Evolutionary conservation across 2,797 vertebrate genomes (phyloP), one percentile per base, ranked within the genome.

Genomic region (Aplochiton taeniatus): DNA sequence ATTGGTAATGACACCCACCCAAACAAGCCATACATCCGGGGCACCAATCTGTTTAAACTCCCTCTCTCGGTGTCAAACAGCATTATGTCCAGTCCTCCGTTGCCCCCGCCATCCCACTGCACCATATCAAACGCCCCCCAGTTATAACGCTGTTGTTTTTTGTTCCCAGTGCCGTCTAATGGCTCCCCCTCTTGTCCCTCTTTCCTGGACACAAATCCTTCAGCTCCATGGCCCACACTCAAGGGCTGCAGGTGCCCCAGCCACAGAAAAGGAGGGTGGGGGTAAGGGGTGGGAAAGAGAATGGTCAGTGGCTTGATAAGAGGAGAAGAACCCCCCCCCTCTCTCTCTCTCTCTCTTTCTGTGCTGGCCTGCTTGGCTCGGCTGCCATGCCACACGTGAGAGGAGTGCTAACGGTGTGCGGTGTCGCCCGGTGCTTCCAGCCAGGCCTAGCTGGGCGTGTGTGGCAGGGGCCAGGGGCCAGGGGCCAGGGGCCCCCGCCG

Each of bases 141-240:
- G 81, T 83, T 69, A 79, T 76, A 82, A 88, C 85, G 10, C 81
- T 88, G 88, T 87, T 87, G 85, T 86, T 85, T 88, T 82, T 88
- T 89, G 49, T 78, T 78, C 61, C 80, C 72, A 58, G 44, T 72
- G 76, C 78, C 51, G 74, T 79, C 73, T 80, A 83, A 88, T 81
- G 83, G 82, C 68, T 70, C 76, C 83, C 81, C 81, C 50, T 58
- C 80, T 77, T 75, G 78, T 74, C 80, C 84, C 85, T 83, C 85
- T 84, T 84, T 31, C 31, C 31, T 64, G 68, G 83, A 88, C 68
- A 49, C 86, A 88, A 88, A 88, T 91, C 88, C 89, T 89, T 89
- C 85, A 88, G 88, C 86, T 89, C 88, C 88, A 90, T 88, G 88
- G 82, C 86, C 80, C 73, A 80, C 82, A 86, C 85, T 89, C 87